Base-by-base conservation (phyloP, 2,113 vertebrate species). In the Carlito syrichta region DNA sequence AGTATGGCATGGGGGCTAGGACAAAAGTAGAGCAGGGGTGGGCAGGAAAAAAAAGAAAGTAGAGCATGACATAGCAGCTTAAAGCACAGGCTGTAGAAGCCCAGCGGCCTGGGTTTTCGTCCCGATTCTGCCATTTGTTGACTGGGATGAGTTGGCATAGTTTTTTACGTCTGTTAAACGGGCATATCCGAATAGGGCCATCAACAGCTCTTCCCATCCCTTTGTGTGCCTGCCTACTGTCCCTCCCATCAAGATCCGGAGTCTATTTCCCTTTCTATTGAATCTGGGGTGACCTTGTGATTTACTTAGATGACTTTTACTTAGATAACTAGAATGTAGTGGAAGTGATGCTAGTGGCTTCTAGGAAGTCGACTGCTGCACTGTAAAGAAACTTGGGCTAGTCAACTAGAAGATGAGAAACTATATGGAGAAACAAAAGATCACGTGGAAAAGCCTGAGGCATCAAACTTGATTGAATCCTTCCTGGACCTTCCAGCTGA, bases 371-470 rank as follows among this genome's bases (percentile, higher is more conserved):
- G 32, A n/a, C 58, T 16, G 30, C 32, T 19, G 0, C 32, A 6
- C 14, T 17, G 35, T 68, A 43, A 45, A 76, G 23, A 35, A 63
- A 13, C 9, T 22, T 8, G 5, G 14, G 17, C 35, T 30, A 8
- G 58, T 4, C 20, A 14, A 27, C 54, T 11, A 16, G 60, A 25
- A 0, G 5, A 11, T 2, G 5, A 32, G 25, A 68, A 27, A 40
- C 23, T 10, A 14, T 20, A 0, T 6, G 6, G 11, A 54, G 22
- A 3, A 54, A 17, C 32, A 48, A 25, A 22, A 20, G 9, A 13
- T 1, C 11, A 8, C 2, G 1, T 7, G 17, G 11, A 40, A 52
- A 30, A 50, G 25, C 3, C 50, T 2, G 13, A 9, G 58, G 48
- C n/a, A 27, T 25, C 48, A 48, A 32, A 48, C 12, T 20, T 12